These are phyloP conservation scores for Leptobrachium ailaonicum DNA, from an alignment of 2,113 vertebrate genomes.

Conservation along the genomic window DNA sequence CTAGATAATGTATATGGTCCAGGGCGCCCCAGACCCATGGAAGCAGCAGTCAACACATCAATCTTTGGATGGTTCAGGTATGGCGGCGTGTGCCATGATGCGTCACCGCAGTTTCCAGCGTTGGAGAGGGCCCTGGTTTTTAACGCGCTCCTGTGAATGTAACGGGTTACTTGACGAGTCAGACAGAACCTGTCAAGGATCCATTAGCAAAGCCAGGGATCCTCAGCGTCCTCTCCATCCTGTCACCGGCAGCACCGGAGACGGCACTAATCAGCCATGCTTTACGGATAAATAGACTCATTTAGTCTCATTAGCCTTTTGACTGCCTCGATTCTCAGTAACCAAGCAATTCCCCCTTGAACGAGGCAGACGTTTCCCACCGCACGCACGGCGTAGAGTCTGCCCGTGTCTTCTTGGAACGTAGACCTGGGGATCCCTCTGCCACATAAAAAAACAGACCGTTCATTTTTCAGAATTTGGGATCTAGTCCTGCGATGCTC, in stretches of 20 bases:
- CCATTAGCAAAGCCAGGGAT: neutral
- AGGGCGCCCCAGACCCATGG: no score
- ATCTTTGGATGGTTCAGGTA: neutral
- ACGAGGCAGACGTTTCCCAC: neutral
- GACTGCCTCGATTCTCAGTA: neutral
- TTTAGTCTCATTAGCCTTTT: neutral
- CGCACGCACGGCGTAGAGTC: neutral
- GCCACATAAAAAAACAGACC: no score
- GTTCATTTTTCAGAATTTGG: no score
- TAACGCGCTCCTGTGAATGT: neutral
- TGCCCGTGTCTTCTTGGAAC: no score
- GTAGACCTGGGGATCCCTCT: no score
- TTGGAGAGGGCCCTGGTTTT: neutral
- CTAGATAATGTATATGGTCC: no score
- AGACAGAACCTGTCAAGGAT: neutral
- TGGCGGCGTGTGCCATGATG: neutral
- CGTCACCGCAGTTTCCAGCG: neutral
- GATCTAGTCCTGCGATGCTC: no score
- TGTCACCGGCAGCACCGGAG: neutral
- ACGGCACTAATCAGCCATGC: fast-evolving
- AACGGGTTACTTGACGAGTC: neutral
- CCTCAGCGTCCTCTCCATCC: neutral
- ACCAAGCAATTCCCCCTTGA: neutral
- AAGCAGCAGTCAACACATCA: no score
- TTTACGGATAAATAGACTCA: neutral